Evolutionary conservation across 2,113 vertebrate species (phyloP), one percentile per base, ranked within the genome.

Genomic region (Aspiorhynchus laticeps): DNA sequence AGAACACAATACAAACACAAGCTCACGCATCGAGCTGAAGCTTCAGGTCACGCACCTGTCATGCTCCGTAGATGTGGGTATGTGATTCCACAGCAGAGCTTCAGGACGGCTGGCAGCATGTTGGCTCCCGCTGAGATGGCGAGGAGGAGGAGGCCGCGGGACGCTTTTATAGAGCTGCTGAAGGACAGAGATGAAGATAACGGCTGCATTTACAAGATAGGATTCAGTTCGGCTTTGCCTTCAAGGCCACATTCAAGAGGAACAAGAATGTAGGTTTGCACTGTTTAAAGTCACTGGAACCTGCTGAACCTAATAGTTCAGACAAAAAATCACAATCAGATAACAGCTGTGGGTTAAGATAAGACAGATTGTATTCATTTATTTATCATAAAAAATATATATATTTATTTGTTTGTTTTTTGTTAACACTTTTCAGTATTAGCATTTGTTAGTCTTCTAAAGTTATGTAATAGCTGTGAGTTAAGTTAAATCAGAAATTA

Each of bases 81-180:
- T 59, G 95, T 93, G 41, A 96, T 97, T 85, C 95, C 96, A 51
- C 96, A 97, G 93, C 95, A 96, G 67, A 97, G 94, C 90, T 97
- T 97, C 12, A 95, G 67, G 6, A 96, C 94, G 56, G 96, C 96
- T 46, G 75, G 93, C 91, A 96, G 92, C 96, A 97, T 96, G 80
- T 63, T 87, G 63, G 46, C 2, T 11, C 84, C 82, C 79, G 21
- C 73, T 89, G 90, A 83, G 92, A 89, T 88, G 56, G 71, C 73
- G 63, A 80, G 65, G 67, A 53, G 3, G 71, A 51, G 28, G 26
- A 69, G 59, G 28, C 2, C 38, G 7, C 19, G 0, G 0, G 12
- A 19, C 0, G 4, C 71, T 87, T 96, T 96, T 96, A 96, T 95
- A 95, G 10, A 48, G 3, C 0, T 12, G 3, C 56, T 38, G 94